Evolutionary conservation across 2,113 vertebrate genomes (phyloP), one percentile per base, ranked within the genome.

Genomic region (Neolamprologus toae): DNA sequence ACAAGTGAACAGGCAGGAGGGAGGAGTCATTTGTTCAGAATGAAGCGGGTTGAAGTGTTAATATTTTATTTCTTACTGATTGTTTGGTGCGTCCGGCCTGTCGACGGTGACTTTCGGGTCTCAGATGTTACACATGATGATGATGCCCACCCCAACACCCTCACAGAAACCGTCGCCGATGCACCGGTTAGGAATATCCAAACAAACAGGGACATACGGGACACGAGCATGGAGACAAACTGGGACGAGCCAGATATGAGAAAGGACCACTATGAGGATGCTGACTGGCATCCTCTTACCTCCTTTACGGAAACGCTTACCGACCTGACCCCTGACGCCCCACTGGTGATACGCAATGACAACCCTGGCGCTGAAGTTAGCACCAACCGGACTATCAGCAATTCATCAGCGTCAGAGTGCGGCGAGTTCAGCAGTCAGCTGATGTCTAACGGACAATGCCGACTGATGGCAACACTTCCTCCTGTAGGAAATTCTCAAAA

Each of bases 401-500:
- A 6, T n/a, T 40, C 53, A 2, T 19, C 61, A 0, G 2, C 3
- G 8, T 17, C 47, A 2, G 45, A 49, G 2, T 93, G 94, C 2
- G 92, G 89, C 0, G 82, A 93, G 57, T 92, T 73, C 81, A 93
- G 88, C 87, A 86, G 93, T 89, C 89, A 89, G 13, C 86, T 97
- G 47, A 91, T 92, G 35, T 88, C 96, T 16, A 86, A 95, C 0
- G 97, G 97, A 0, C 96, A 90, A 59, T 97, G 97, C 26, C 94
- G 89, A 42, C 91, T 97, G 7, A 90, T 35, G 4, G 97, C 97
- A 10, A 97, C 92, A 0, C 61, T 97, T 35, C 97, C 96, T 0
- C 95, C 96, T 4, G 89, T 94, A 14, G 97, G 96, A 0, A 87
- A 93, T 7, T 93, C 93, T 14, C 81, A 93, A 10, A 89, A 90